Percentiles rank a stretch among this genome's conserved stretches.
phyloP scores from a whole-genome alignment of 1,140 invertebrate genomes.

The Cyphomyrmex costatus region DNA sequence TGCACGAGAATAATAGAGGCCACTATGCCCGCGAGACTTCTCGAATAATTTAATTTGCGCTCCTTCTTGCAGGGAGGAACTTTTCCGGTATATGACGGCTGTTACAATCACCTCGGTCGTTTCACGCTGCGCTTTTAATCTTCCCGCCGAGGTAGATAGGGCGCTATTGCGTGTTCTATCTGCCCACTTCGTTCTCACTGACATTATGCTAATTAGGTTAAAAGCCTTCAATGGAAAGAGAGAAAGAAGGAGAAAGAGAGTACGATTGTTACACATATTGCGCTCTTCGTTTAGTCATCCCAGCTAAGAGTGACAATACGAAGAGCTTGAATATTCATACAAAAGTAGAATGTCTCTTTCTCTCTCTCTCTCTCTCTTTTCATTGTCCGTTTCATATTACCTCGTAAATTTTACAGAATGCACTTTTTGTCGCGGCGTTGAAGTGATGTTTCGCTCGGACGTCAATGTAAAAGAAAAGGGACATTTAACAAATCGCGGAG shows the following conservation, averaged over 20 bases:
- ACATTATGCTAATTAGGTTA: constrained; percentile 57
- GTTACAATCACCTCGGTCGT: neutral
- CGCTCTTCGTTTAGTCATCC: constrained; percentile 33
- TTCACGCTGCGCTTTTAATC: constrained; percentile 43
- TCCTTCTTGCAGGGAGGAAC: neutral
- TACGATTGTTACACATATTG: neutral
- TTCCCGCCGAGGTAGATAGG: constrained; percentile 2
- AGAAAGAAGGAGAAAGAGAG: neutral
- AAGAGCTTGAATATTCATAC: constrained; percentile 39
- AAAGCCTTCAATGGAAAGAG: constrained; percentile 14
- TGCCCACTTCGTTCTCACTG: constrained; percentile 25
- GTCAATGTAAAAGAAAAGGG: neutral
- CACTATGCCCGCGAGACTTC: neutral
- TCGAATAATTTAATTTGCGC: constrained; percentile 39
- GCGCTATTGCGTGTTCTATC: constrained; percentile 52
- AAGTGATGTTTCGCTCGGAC: neutral
- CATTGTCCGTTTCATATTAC: neutral
- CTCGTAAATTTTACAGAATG: neutral
- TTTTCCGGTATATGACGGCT: neutral
- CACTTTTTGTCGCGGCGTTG: neutral
- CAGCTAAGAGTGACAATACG: constrained; percentile 11
- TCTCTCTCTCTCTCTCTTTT: neutral
- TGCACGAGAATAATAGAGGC: constrained; percentile 28
- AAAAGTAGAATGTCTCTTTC: neutral
- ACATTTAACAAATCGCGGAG: neutral